Conservation (phyloP, 2,113 vertebrate species). For the Anser brachyrhynchus region DNA sequence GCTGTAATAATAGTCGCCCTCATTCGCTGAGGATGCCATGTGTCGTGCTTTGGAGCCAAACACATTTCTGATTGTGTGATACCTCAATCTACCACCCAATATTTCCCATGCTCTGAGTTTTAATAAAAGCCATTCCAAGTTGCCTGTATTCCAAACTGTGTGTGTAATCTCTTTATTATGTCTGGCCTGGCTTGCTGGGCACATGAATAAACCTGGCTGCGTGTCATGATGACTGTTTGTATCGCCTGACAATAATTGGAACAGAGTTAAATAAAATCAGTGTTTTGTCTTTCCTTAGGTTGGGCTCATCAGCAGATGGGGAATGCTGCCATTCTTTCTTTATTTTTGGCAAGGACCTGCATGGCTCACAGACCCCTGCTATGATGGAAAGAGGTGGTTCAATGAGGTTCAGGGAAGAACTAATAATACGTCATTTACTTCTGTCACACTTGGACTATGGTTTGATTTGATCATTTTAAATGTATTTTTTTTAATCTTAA, state of each 20-base stretch:
- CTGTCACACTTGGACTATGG: conserved; percentile 13
- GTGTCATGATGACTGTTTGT: conserved; percentile 48
- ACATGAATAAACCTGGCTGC: conserved; percentile 46
- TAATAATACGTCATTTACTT: background rate
- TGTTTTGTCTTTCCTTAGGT: conserved; percentile 58
- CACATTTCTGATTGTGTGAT: background rate
- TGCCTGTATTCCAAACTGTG: background rate
- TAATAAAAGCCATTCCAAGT: conserved; percentile 52
- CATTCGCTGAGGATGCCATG: conserved; percentile 33
- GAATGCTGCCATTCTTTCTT: conserved; percentile 45
- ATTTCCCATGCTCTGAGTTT: conserved; percentile 36
- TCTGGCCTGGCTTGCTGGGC: conserved; percentile 31
- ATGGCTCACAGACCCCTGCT: conserved; percentile 31
- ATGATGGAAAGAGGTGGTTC: background rate
- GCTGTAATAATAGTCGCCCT: conserved; percentile 15
- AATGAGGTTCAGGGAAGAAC: conserved; percentile 7
- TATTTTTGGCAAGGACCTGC: conserved; percentile 33
- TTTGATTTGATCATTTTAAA: background rate
- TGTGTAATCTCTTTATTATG: conserved; percentile 53
- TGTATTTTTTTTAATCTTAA: background rate
- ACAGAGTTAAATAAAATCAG: conserved; percentile 61
- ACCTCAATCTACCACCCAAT: background rate
- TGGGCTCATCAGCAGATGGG: conserved; percentile 69
- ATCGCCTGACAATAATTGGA: conserved; percentile 29
- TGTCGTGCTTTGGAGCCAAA: conserved; percentile 48